A percentile compares a stretch with the other conserved stretches of the same genome.
These are phyloP conservation scores for Acanthosepion pharaonis DNA, from an alignment of 2,888 invertebrate species.

Conservation along the genomic window DNA sequence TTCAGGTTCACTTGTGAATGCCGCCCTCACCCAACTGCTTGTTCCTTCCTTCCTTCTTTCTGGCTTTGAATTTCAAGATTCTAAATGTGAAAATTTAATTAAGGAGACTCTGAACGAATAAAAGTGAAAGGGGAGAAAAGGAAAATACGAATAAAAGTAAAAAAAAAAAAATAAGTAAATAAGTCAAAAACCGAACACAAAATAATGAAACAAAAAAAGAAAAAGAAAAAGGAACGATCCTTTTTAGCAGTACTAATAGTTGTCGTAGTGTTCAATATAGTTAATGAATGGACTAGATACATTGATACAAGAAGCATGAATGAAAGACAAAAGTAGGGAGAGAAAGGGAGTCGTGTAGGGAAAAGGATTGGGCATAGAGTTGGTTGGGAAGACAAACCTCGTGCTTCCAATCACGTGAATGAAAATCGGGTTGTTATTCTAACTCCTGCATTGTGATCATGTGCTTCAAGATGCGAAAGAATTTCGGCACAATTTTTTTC, in stretches of 20 bases:
- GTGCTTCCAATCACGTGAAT: neutral
- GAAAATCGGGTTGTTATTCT: neutral
- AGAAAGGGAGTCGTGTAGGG: neutral
- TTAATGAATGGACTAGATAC: constrained; percentile 2
- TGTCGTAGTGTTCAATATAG: neutral
- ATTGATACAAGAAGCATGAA: neutral
- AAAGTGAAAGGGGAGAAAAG: neutral
- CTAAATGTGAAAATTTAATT: neutral
- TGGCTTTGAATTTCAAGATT: neutral
- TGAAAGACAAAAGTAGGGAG: neutral
- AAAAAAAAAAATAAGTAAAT: neutral
- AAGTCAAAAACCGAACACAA: no score
- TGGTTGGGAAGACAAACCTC: neutral
- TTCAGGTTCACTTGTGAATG: neutral
- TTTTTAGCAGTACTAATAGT: neutral
- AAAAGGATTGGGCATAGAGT: neutral
- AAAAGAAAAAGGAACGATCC: neutral
- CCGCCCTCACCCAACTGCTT: neutral
- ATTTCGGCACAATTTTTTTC: no score
- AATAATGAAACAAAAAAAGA: fast-evolving
- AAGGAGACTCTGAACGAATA: neutral
- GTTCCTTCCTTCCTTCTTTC: neutral
- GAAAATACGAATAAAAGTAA: neutral
- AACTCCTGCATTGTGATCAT: neutral
- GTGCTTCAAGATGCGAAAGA: neutral